These are phyloP conservation scores for Galaxea fascicularis DNA, from an alignment of 92 coral and sea anemone species.

Conservation along the genomic window DNA sequence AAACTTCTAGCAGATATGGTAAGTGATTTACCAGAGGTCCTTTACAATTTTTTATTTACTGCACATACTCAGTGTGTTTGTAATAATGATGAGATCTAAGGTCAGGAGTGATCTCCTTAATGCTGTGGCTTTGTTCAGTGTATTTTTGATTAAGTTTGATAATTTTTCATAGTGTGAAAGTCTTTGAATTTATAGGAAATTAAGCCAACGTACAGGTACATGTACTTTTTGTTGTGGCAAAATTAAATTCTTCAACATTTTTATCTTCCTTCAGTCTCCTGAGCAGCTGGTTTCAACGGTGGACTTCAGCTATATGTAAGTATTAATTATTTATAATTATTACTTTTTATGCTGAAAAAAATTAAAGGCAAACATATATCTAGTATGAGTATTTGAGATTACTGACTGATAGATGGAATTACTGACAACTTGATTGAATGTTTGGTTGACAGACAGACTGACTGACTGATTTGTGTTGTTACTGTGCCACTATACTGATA, in stretches of 20 bases:
- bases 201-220: no score
- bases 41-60: neutral
- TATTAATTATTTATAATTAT: neutral
- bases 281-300: slow-evolving; percentile 93
- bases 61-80: neutral
- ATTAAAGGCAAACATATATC: no score
- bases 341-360: no score
- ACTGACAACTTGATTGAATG: neutral
- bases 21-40: slow-evolving; percentile 9
- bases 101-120: no score
- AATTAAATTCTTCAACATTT: neutral
- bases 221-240: no score
- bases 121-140: no score
- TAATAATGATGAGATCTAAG: no score
- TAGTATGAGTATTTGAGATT: no score
- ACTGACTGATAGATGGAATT: neutral
- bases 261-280: slow-evolving; percentile 68
- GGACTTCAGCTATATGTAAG: slow-evolving; percentile 95
- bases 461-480: neutral
- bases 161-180: no score
- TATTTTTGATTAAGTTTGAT: no score
- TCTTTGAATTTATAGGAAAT: no score
- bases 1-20: slow-evolving; percentile 97
- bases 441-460: neutral
- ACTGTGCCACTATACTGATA: neutral